Conservation (phyloP, 1,140 invertebrate species). For the Dufourea novaeangliae region DNA sequence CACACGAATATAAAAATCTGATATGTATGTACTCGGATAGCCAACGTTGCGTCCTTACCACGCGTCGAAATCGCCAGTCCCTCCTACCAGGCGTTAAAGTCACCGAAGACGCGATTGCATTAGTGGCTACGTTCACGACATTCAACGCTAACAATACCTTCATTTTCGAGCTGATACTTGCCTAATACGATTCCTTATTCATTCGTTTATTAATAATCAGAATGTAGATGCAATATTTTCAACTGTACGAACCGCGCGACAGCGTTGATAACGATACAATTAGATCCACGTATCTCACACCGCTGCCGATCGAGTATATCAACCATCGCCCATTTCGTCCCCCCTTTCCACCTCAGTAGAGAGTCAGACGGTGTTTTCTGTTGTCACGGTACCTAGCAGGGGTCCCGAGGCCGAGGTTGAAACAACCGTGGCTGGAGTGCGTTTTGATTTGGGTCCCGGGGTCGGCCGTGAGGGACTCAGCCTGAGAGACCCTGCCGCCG, state of each 20-base stretch:
- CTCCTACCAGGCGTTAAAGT: too few species aligned
- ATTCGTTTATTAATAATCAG: too few species aligned
- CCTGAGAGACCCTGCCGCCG: constrained; percentile 80
- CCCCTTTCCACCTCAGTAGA: constrained; percentile 35
- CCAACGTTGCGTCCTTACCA: neutral
- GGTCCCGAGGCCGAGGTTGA: constrained; percentile 79
- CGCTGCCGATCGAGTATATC: constrained; percentile 28
- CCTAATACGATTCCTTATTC: too few species aligned
- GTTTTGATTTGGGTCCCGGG: constrained; percentile 81
- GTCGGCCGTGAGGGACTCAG: constrained; percentile 81
- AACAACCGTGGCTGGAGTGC: constrained; percentile 80
- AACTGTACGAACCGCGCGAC: too few species aligned
- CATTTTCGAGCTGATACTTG: too few species aligned
- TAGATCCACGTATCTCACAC: constrained; percentile 18
- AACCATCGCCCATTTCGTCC: neutral
- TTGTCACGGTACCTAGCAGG: constrained; percentile 77
- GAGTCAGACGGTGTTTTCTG: constrained; percentile 70
- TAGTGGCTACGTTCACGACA: too few species aligned
- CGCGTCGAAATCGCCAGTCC: neutral
- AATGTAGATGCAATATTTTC: too few species aligned
- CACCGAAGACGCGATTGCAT: too few species aligned
- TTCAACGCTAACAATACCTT: too few species aligned
- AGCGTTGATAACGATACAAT: neutral
- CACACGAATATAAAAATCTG: too few species aligned
- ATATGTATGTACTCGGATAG: too few species aligned